Base-by-base conservation (phyloP, 2,113 vertebrate species). In the Sitta europaea region DNA sequence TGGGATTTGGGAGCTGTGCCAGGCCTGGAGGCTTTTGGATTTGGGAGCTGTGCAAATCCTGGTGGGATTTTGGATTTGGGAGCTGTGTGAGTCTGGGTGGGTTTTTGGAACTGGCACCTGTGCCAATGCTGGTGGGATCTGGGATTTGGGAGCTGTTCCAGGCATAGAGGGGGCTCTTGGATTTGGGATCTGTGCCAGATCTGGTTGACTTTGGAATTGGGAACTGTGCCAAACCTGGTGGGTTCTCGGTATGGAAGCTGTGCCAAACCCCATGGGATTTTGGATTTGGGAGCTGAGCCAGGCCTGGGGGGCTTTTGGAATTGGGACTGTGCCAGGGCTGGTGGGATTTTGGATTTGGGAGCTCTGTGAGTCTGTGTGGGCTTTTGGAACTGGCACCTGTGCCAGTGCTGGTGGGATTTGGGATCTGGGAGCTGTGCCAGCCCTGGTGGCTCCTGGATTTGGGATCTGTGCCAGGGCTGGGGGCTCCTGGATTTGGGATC, bases 161-260 rank as follows among this genome's bases (percentile, higher is more conserved):
- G 0, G 5, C 6, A 27, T 0, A 1, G 2, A 1, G 2, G 10
- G 47, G 2, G 13, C 0, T 40, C 9, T 0, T 10, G 73, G 45
- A 50, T 2, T 3, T 40, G 35, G 45, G 24, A 35, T 1, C 6
- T 23, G 25, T 47, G 25, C 42, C 33, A 57, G 0, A 2, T 14
- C 17, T 0, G 1, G 25, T 5, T 6, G 2, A 0, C 28, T 4
- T 1, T 14, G 48, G 21, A 38, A 5, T 6, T 31, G 36, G 36
- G 36, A 16, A 0, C 5, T 42, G 31, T 27, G 12, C 31, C 51
- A 42, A 1, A 6, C 22, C 22, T 1, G 2, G 50, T 6, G 31
- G 7, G 9, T 0, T 42, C 12, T 3, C 19, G 29, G 68, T 5
- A 6, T 23, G 67, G 21, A 35, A 28, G 0, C 7, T 16, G 13